Conservation (phyloP, 2,797 vertebrate genomes). For the Scolopax rusticola region DNA sequence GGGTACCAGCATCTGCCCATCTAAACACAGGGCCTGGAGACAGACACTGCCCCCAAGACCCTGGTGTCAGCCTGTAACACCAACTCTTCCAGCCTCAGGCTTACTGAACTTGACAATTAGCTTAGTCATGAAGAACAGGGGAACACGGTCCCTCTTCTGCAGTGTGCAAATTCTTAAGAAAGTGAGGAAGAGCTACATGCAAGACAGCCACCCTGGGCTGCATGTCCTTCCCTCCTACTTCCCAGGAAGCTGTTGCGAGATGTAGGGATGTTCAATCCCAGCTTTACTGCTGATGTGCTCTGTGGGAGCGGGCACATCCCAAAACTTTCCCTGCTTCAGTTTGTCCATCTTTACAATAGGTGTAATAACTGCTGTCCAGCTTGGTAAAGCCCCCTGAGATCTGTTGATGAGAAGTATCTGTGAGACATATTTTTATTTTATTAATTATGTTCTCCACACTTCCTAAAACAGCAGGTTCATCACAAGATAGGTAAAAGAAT, state of each 20-base stretch:
- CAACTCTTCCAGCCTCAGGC: background rate
- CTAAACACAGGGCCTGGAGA: background rate
- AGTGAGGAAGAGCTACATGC: background rate
- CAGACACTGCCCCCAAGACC: background rate
- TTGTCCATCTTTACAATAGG: background rate
- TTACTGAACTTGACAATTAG: background rate
- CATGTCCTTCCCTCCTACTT: accelerated
- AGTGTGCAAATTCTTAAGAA: background rate
- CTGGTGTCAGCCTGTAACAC: background rate
- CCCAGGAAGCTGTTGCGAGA: background rate
- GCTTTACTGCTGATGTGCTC: background rate
- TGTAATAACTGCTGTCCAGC: background rate
- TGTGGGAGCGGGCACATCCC: background rate
- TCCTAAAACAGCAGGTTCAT: background rate
- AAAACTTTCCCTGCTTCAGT: background rate
- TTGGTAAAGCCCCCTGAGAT: background rate
- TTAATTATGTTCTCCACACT: background rate
- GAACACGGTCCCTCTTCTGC: background rate
- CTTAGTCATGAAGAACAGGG: background rate
- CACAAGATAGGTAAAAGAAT: background rate
- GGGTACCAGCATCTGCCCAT: background rate
- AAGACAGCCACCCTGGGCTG: background rate
- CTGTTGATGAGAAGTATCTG: background rate
- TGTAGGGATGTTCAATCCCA: background rate
- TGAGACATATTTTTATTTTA: background rate